Evolutionary conservation across 2,797 vertebrate species (phyloP).

Genomic region (Smutsia gigantea): DNA sequence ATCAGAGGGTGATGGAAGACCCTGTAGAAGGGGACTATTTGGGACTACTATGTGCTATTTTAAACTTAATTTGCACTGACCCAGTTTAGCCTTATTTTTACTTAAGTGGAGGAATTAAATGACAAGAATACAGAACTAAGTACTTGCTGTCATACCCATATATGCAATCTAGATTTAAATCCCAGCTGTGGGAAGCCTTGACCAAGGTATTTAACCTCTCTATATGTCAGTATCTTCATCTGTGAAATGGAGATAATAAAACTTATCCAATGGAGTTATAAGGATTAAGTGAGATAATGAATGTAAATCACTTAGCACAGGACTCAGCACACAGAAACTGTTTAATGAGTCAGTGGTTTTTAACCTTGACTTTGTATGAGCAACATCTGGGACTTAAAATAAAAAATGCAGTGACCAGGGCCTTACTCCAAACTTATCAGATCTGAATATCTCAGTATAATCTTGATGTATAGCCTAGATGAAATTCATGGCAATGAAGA

Average conservation of each 20-base stretch:
- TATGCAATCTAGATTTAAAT: slow-evolving; percentile 21
- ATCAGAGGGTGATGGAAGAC: background rate
- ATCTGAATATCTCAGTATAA: background rate
- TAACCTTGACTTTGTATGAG: slow-evolving; percentile 25
- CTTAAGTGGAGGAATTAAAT: background rate
- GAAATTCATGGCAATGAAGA: slow-evolving; percentile 37
- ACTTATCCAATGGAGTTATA: background rate
- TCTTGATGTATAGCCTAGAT: background rate
- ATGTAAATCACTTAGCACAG: slow-evolving; percentile 12
- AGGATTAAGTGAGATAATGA: slow-evolving; percentile 48
- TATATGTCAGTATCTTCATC: slow-evolving; percentile 17
- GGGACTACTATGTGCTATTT: background rate
- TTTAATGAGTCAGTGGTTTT: slow-evolving; percentile 48
- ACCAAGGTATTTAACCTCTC: background rate
- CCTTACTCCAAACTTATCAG: background rate
- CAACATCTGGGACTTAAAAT: slow-evolving; percentile 35
- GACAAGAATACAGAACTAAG: background rate
- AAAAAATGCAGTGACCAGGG: background rate
- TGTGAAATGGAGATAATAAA: slow-evolving; percentile 43
- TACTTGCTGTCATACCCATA: background rate
- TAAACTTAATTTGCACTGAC: background rate
- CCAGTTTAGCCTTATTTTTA: slow-evolving; percentile 33
- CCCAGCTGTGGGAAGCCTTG: background rate
- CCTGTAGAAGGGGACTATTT: background rate
- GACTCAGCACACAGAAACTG: background rate